phyloP scores from a whole-genome alignment of 2,797 vertebrate species.

The Helostoma temminkii region DNA sequence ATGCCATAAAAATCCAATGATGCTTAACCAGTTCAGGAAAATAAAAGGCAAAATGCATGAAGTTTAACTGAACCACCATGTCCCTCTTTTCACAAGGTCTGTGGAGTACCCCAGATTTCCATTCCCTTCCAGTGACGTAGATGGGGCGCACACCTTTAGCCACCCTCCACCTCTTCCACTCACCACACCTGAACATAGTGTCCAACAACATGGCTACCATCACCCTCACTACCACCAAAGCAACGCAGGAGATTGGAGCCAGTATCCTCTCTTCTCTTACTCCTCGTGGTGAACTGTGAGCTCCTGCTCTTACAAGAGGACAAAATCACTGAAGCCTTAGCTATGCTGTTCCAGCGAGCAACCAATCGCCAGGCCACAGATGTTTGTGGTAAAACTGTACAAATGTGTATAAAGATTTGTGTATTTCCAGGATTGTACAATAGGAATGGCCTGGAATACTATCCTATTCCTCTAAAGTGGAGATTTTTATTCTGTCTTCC shows the following conservation, averaged over 20 bases:
- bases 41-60: background rate
- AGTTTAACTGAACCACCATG: background rate
- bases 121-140: constrained; percentile 51
- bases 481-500: background rate
- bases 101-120: constrained; percentile 66
- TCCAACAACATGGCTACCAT: constrained; percentile 60
- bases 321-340: background rate
- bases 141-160: constrained; percentile 25
- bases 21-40: background rate
- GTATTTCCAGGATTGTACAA: background rate
- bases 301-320: background rate
- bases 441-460: background rate
- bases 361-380: background rate
- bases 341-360: background rate
- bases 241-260: constrained; percentile 85
- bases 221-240: constrained; percentile 69
- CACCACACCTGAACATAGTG: constrained; percentile 67
- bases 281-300: constrained; percentile 82
- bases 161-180: constrained; percentile 63
- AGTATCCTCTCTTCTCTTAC: constrained; percentile 87
- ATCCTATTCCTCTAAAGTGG: background rate
- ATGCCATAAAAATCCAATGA: background rate
- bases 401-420: constrained; percentile 25
- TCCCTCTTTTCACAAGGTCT: constrained; percentile 63
- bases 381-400: constrained; percentile 10